Evolutionary conservation across 64 coral and sea anemone species (phyloP).

Genomic region (Montipora efflorescens): DNA sequence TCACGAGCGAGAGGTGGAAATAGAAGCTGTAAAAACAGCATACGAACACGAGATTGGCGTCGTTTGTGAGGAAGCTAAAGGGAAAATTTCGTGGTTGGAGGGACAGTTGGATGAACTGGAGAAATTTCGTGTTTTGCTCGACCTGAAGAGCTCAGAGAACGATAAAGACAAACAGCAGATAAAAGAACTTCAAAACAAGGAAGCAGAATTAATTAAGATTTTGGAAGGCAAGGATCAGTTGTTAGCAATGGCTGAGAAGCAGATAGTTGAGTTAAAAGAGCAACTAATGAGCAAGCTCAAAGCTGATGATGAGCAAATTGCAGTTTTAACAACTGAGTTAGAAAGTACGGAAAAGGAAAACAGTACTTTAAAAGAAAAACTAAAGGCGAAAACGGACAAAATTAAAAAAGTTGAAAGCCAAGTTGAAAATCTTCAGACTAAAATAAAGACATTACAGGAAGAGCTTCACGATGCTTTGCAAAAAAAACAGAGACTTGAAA

Average conservation of each 20-base stretch:
- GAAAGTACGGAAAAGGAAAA: conserved; percentile 76
- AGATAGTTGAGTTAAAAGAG: conserved; percentile 81
- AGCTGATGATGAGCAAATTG: conserved; percentile 65
- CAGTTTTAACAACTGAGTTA: conserved; percentile 66
- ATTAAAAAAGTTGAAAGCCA: conserved; percentile 72
- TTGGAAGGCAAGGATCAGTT: conserved; percentile 75
- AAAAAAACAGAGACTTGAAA: conserved; percentile 71
- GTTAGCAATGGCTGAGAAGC: conserved; percentile 72
- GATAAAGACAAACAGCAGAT: conserved; percentile 86
- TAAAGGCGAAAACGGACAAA: conserved; percentile 78
- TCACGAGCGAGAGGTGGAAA: conserved; percentile 94
- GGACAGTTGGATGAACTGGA: conserved; percentile 92
- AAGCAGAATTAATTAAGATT: conserved; percentile 56
- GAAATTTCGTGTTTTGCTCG: conserved; percentile 80
- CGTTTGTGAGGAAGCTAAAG: conserved; percentile 79
- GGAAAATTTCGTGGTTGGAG: conserved; percentile 91
- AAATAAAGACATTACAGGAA: conserved; percentile 70
- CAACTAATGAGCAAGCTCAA: conserved; percentile 47
- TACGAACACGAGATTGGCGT: conserved; percentile 83
- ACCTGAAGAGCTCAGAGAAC: conserved; percentile 86
- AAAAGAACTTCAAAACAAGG: conserved; percentile 60
- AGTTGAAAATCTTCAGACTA: conserved; percentile 72
- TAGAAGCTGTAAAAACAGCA: conserved; percentile 87
- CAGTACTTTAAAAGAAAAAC: conserved; percentile 64
- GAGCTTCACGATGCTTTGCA: conserved; percentile 61